These are phyloP conservation scores for Actenoides hombroni DNA, from an alignment of 2,113 vertebrate genomes.

Conservation along the genomic window DNA sequence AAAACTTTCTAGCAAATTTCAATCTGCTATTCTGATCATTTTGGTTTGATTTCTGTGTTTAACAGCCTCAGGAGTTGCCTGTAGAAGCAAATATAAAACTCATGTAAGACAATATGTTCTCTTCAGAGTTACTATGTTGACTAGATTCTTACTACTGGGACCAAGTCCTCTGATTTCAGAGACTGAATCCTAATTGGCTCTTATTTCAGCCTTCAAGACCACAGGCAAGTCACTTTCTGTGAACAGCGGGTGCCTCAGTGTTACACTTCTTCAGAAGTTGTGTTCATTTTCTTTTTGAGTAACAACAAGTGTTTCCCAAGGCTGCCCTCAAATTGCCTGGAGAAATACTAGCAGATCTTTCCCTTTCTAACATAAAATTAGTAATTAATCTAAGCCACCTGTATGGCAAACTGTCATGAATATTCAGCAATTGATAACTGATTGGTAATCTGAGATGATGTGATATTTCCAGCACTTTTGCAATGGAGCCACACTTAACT, in stretches of 20 bases:
- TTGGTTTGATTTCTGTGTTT: constrained; percentile 10
- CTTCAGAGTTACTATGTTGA: background rate
- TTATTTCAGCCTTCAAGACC: background rate
- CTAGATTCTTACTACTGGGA: background rate
- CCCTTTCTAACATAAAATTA: background rate
- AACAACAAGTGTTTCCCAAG: background rate
- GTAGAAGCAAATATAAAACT: background rate
- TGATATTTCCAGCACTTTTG: background rate
- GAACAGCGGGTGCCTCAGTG: background rate
- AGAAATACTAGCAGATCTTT: background rate
- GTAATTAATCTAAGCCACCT: background rate
- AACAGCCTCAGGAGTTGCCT: background rate
- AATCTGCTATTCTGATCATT: background rate
- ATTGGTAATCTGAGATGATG: background rate
- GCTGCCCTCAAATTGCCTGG: background rate
- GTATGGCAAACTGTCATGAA: background rate
- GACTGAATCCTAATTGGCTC: background rate
- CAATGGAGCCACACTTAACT: background rate
- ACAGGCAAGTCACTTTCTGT: background rate
- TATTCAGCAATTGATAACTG: background rate
- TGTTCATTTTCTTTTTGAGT: background rate
- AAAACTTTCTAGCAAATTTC: background rate
- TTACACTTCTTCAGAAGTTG: background rate
- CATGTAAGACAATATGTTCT: background rate
- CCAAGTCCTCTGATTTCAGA: background rate